Percentiles rank a stretch among this genome's conserved stretches.
Conservation (phyloP, 2,113 vertebrate genomes). For the Thryonomys swinderianus region DNA sequence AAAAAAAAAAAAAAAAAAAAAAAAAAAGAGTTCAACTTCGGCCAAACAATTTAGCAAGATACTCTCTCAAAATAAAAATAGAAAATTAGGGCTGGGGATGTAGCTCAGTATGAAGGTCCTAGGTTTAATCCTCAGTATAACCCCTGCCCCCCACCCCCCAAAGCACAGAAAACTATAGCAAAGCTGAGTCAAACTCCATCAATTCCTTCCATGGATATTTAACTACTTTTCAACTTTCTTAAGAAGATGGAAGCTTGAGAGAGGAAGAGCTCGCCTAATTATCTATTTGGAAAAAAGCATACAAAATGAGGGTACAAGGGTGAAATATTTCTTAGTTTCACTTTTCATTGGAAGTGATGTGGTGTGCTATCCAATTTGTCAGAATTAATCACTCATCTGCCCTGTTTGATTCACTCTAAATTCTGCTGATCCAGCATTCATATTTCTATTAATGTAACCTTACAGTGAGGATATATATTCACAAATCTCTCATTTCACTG, state of each 20-base stretch:
- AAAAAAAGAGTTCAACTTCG: no score
- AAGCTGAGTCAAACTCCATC: not conserved
- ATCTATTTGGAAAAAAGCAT: not conserved
- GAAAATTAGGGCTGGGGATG: not conserved
- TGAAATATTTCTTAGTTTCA: not conserved
- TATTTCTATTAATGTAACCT: not conserved
- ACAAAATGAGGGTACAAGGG: not conserved
- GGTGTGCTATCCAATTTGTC: not conserved
- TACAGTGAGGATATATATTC: not conserved
- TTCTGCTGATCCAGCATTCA: not conserved
- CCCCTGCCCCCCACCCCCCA: no score
- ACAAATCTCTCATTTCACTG: not conserved
- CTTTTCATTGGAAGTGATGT: not conserved
- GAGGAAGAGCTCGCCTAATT: not conserved
- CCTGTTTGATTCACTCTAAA: not conserved
- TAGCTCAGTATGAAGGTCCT: not conserved
- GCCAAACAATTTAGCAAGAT: not conserved
- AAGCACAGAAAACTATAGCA: not conserved
- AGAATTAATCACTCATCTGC: not conserved
- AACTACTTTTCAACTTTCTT: not conserved
- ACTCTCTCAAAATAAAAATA: not conserved
- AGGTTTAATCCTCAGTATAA: not conserved
- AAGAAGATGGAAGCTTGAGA: not conserved
- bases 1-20: no score
- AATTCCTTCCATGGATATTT: not conserved